phyloP scores from a whole-genome alignment of 2,797 vertebrate genomes.

The Iguana delicatissima region DNA sequence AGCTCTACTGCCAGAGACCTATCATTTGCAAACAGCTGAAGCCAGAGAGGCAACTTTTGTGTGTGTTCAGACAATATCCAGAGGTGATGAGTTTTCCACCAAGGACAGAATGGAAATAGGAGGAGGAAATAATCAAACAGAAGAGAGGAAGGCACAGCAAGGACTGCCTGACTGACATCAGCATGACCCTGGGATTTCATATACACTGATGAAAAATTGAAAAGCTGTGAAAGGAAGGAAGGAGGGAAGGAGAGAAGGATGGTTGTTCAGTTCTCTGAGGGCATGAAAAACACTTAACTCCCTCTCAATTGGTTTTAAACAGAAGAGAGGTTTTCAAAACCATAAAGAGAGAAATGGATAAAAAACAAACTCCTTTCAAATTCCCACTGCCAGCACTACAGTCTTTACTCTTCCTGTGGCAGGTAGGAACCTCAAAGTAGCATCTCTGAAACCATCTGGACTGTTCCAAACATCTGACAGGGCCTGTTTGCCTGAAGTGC shows the following conservation, averaged over 20 bases:
- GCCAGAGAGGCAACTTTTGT: slow-evolving; percentile 17
- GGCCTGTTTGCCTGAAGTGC: slow-evolving; percentile 17
- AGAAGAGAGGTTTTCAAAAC: slow-evolving; percentile 25
- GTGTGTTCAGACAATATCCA: slow-evolving; percentile 3
- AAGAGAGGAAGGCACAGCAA: neutral
- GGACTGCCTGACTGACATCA: neutral
- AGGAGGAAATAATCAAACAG: neutral
- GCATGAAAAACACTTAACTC: slow-evolving; percentile 1
- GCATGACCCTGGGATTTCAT: neutral
- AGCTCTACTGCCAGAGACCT: neutral
- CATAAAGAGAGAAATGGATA: slow-evolving; percentile 25
- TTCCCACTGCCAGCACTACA: neutral
- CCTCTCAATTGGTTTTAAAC: slow-evolving; percentile 2
- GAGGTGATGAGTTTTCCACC: neutral
- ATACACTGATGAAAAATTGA: slow-evolving; percentile 42
- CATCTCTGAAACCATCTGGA: slow-evolving; percentile 17
- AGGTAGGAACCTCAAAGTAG: neutral
- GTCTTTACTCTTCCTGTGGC: slow-evolving; percentile 6
- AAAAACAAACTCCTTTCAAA: neutral
- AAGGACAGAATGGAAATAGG: neutral
- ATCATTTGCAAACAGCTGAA: neutral
- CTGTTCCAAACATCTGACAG: slow-evolving; percentile 9
- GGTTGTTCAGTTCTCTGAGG: neutral
- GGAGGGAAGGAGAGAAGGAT: too few species aligned
- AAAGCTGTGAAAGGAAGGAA: slow-evolving; percentile 14